phyloP scores from a whole-genome alignment of 2,113 vertebrate genomes.

The Pterocles orientalis region DNA sequence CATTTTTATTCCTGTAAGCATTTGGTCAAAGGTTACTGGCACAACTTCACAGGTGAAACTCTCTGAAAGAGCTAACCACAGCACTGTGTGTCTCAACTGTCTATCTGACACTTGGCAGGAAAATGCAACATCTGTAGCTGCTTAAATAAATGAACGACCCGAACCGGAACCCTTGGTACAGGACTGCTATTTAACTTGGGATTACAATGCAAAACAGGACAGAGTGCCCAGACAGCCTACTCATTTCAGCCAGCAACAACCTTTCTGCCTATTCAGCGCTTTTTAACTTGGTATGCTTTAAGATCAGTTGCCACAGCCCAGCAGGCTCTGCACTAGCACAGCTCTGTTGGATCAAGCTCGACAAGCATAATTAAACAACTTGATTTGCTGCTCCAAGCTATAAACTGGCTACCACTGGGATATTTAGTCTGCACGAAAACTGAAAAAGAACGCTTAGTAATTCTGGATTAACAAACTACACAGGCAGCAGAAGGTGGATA shows the following conservation, averaged over 20 bases:
- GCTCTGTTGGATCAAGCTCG: not conserved
- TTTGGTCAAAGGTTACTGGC: conserved; percentile 28
- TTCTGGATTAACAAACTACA: not conserved
- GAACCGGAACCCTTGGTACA: not conserved
- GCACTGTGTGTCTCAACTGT: not conserved
- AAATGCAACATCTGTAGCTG: conserved; percentile 36
- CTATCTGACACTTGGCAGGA: not conserved
- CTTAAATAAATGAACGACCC: conserved; percentile 7
- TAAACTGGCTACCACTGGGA: not conserved
- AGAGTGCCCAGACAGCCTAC: not conserved
- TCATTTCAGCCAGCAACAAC: not conserved
- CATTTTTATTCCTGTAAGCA: not conserved
- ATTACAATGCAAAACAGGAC: conserved; percentile 13
- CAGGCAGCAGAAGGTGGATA: not conserved
- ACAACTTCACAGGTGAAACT: conserved; percentile 26
- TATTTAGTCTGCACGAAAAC: not conserved
- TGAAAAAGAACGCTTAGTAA: not conserved
- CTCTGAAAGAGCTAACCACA: not conserved
- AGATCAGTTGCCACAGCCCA: not conserved
- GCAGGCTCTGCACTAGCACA: not conserved
- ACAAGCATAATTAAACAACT: not conserved
- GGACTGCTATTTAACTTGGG: not conserved
- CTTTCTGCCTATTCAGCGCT: not conserved
- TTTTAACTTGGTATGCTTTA: not conserved
- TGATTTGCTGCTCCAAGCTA: not conserved